Evolutionary conservation across 2,113 vertebrate genomes (phyloP), one percentile per base, ranked within the genome.

Genomic region (Struthio camelus): DNA sequence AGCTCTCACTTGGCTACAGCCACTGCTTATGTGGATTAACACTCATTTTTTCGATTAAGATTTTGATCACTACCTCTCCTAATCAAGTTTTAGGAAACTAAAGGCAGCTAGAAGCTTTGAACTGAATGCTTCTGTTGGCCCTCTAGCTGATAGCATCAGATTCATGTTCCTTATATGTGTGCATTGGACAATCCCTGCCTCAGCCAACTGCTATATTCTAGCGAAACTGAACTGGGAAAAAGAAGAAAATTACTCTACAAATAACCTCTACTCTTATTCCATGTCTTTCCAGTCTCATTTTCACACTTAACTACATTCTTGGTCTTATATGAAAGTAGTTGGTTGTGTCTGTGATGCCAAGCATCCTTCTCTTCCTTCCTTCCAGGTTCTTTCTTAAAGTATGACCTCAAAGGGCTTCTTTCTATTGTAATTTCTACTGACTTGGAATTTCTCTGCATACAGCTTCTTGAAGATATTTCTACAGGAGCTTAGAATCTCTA

Each of bases 231-330:
- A 70, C 10, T 4, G 66, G 5, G 4, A 40, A 86, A 17, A 11
- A 86, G 48, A 66, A 92, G 19, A 90, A 90, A 94, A 61, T 38
- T 9, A 44, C 19, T 70, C 51, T 54, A 34, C n/a, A 79, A 72
- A 72, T 30, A 42, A 38, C 42, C 12, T 59, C 50, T 20, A 30
- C 17, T 59, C 46, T 48, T 51, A 38, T 14, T 76, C 53, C 9
- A 46, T 3, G 1, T n/a, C 50, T 7, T 87, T 50, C 70, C 54
- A 54, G 46, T 81, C 48, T 85, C 76, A 15, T 32, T 46, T 84
- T 81, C 16, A 10, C 32, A 75, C 28, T 42, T 87, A 34, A 19
- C 18, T 80, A 75, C 6, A 62, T 59, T 1, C 6, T 59, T 71
- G 36, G 14, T n/a, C 66, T 72, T 34, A 18, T 36, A 54, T 22